These are phyloP conservation scores for Rhagium mordax DNA, from an alignment of 2,888 invertebrate species.

Conservation along the genomic window DNA sequence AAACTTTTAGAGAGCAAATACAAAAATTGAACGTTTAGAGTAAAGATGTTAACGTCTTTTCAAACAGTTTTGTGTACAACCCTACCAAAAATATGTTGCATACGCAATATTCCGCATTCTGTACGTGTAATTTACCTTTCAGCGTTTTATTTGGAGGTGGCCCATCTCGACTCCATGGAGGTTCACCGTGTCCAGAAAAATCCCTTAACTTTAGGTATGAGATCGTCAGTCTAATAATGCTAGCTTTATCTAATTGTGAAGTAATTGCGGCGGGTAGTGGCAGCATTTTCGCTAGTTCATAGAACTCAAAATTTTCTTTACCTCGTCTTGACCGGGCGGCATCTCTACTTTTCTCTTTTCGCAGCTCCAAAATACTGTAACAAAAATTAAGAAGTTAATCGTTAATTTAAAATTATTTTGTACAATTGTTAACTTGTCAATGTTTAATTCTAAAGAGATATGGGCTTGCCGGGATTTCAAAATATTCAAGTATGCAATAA, in stretches of 20 bases:
- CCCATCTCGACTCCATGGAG: slow-evolving; percentile 92
- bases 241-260: slow-evolving; percentile 95
- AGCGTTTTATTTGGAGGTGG: slow-evolving; percentile 85
- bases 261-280: slow-evolving; percentile 93
- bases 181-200: slow-evolving; percentile 96
- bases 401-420: slow-evolving; percentile 15
- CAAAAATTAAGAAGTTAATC: slow-evolving; percentile 55
- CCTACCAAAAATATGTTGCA: too few species aligned
- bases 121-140: slow-evolving; percentile 78
- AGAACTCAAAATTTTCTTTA: slow-evolving; percentile 97
- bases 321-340: slow-evolving; percentile 93
- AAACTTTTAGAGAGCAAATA: too few species aligned
- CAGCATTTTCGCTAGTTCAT: slow-evolving; percentile 95
- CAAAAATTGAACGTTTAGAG: too few species aligned
- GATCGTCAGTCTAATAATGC: slow-evolving; percentile 96
- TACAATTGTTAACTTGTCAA: neutral
- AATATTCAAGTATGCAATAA: too few species aligned
- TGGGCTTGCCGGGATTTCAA: neutral
- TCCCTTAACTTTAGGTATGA: slow-evolving; percentile 95
- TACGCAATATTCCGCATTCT: too few species aligned
- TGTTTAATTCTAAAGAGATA: neutral
- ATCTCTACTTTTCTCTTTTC: slow-evolving; percentile 95
- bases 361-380: slow-evolving; percentile 92
- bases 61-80: too few species aligned
- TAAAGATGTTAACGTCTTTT: too few species aligned